Evolutionary conservation across 2,888 invertebrate genomes (phyloP).

Genomic region (Clostera curtula): DNA sequence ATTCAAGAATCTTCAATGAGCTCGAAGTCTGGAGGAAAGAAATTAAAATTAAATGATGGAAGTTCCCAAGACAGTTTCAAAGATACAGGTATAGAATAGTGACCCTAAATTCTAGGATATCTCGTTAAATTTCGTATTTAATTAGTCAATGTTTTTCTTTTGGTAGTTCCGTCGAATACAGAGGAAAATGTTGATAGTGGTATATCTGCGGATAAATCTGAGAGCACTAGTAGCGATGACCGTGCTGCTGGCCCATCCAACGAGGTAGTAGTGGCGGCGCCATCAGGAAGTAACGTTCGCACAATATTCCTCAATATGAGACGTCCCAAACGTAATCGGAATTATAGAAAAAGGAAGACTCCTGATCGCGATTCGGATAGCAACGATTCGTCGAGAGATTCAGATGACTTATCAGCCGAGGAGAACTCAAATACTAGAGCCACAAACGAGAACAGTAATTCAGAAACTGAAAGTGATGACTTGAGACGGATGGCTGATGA

Average conservation of each 20-base stretch:
- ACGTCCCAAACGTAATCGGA: constrained; percentile 42
- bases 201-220: constrained; percentile 64
- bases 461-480: constrained; percentile 41
- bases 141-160: constrained; percentile 36
- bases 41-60: constrained; percentile 63
- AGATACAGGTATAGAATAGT: constrained; percentile 39
- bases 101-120: constrained; percentile 18
- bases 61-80: constrained; percentile 60
- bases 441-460: constrained; percentile 29
- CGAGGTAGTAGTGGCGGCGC: constrained; percentile 47
- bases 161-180: constrained; percentile 33
- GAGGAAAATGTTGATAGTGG: constrained; percentile 66
- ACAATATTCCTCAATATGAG: constrained; percentile 51
- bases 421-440: constrained; percentile 28
- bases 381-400: constrained; percentile 52
- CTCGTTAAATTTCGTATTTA: constrained; percentile 34
- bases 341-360: constrained; percentile 59
- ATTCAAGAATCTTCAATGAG: constrained; percentile 42
- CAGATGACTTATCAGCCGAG: constrained; percentile 53
- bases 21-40: constrained; percentile 53
- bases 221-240: constrained; percentile 61
- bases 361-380: constrained; percentile 55
- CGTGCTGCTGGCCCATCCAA: constrained; percentile 42
- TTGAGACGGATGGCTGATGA: constrained; percentile 31
- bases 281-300: constrained; percentile 52